phyloP scores from a whole-genome alignment of 2,888 invertebrate species.

The Masnerella sp. region DNA sequence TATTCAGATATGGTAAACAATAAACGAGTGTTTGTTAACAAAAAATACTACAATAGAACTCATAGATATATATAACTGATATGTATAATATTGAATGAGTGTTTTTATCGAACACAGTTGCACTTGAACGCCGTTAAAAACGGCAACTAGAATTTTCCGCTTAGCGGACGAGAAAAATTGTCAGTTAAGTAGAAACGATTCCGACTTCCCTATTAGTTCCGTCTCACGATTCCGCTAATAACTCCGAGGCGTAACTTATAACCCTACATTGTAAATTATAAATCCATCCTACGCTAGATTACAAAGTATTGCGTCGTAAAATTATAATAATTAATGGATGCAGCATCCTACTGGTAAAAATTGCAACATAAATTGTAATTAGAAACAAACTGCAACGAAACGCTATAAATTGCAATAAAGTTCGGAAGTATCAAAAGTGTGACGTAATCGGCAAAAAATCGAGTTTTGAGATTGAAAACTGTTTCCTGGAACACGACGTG shows the following conservation, averaged over 20 bases:
- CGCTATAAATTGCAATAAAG: too few species aligned
- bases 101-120: conserved; percentile 5
- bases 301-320: neutral
- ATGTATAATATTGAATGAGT: neutral
- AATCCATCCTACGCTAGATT: neutral
- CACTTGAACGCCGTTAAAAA: conserved; percentile 3
- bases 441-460: too few species aligned
- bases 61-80: too few species aligned
- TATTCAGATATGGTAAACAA: too few species aligned
- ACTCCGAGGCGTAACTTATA: conserved; percentile 2
- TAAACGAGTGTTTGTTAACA: too few species aligned
- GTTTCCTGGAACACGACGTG: too few species aligned
- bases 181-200: conserved; percentile 16
- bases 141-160: conserved; percentile 27
- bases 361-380: neutral
- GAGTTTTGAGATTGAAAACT: too few species aligned
- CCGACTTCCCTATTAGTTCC: conserved; percentile 9
- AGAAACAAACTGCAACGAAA: too few species aligned
- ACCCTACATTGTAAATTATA: neutral
- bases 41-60: too few species aligned
- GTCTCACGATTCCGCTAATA: conserved; percentile 13
- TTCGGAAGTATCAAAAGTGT: too few species aligned
- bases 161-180: conserved; percentile 27
- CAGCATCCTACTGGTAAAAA: neutral
- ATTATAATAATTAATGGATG: neutral